These are phyloP conservation scores for Anarrhichthys ocellatus DNA, from an alignment of 2,113 vertebrate species.

Conservation along the genomic window DNA sequence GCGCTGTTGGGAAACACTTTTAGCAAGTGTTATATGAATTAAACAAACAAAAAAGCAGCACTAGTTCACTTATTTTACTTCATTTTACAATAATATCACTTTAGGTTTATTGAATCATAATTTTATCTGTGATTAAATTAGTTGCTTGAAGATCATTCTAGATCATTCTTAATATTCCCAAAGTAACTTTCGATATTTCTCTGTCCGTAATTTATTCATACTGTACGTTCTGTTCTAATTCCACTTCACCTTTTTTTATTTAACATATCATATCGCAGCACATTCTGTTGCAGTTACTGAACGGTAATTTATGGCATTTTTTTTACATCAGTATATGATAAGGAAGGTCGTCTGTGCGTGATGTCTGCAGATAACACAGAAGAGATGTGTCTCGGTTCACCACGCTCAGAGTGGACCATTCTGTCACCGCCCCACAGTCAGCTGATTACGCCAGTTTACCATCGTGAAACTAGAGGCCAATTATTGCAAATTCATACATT, in stretches of 20 bases:
- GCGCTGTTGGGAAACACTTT: not conserved
- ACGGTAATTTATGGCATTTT: not conserved
- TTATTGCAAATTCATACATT: slow-evolving; percentile 7
- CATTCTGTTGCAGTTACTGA: not conserved
- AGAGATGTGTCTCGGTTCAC: no score
- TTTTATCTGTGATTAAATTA: not conserved
- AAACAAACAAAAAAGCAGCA: not conserved
- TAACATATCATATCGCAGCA: not conserved
- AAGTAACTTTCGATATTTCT: not conserved
- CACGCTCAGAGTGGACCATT: no score
- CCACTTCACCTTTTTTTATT: not conserved
- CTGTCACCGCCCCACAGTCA: not conserved
- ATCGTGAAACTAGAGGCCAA: not conserved
- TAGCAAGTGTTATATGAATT: not conserved
- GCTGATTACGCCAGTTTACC: not conserved
- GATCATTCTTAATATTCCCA: not conserved
- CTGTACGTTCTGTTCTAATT: no score
- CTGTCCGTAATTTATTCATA: not conserved
- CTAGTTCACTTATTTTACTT: not conserved
- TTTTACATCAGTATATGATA: no score
- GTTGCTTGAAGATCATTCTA: not conserved
- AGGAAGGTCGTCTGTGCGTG: no score
- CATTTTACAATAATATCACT: not conserved
- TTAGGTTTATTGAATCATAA: not conserved
- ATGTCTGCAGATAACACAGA: no score